phyloP scores from a whole-genome alignment of 2,888 invertebrate species.

The Rhingia campestris region DNA sequence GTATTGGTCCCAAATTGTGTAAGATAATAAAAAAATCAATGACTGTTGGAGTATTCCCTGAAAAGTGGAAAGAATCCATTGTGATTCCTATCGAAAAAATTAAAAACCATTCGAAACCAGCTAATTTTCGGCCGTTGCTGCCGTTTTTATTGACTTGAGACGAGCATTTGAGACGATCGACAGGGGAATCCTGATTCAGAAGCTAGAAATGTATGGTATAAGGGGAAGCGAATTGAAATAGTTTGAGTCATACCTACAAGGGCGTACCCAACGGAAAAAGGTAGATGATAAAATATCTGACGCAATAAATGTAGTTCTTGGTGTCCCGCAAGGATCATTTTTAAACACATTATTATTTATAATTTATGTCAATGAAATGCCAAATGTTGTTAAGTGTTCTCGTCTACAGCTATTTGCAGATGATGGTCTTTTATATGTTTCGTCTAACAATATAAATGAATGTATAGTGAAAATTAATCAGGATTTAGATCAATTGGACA shows the following conservation, averaged over 20 bases:
- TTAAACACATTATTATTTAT: conserved; percentile 14
- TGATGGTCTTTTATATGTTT: background rate
- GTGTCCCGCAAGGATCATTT: conserved; percentile 24
- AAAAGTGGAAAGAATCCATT: conserved; percentile 16
- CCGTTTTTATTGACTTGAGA: too few species aligned
- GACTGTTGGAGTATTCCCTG: conserved; percentile 3
- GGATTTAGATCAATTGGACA: too few species aligned
- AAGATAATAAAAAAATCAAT: conserved; percentile 15
- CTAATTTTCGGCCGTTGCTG: conserved; percentile 4
- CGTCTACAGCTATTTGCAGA: background rate
- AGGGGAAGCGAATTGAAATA: too few species aligned
- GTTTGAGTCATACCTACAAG: background rate
- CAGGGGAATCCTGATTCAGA: too few species aligned
- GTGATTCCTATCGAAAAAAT: conserved; percentile 10
- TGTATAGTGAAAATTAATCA: too few species aligned
- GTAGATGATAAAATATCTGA: conserved; percentile 1
- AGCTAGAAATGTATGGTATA: too few species aligned
- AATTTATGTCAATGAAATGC: conserved; percentile 29
- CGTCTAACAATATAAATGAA: background rate
- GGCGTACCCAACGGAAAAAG: background rate
- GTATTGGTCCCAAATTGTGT: background rate
- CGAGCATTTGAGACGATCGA: too few species aligned
- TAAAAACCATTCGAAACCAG: background rate
- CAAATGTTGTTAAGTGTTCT: background rate
- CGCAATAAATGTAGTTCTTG: conserved; percentile 4